phyloP scores from a whole-genome alignment of 2,888 invertebrate species.

The Hemaris fuciformis region DNA sequence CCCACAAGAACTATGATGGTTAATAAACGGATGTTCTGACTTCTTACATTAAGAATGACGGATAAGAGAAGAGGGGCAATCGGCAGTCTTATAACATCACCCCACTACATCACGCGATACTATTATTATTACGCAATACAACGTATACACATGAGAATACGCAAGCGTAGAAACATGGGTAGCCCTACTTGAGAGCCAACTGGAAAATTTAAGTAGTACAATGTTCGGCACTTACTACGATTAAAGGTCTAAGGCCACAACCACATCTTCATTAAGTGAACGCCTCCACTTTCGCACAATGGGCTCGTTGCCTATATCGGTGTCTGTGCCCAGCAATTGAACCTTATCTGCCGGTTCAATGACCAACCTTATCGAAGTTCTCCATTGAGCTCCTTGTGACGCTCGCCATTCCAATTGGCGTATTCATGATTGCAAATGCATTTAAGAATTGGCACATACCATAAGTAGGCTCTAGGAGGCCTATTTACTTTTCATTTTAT shows the following conservation, averaged over 20 bases:
- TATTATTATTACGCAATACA: neutral
- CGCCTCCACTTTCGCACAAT: conserved; percentile 30
- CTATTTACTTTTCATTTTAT: neutral
- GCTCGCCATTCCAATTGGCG: conserved; percentile 28
- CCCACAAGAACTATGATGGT: neutral
- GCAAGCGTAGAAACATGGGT: no score
- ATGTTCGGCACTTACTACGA: neutral
- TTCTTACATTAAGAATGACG: neutral
- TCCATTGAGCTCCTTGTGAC: conserved; percentile 62
- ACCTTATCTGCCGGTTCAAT: conserved; percentile 59
- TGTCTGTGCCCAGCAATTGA: conserved; percentile 35
- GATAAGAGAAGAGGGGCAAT: neutral
- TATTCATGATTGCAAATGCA: conserved; percentile 13
- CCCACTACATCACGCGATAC: neutral
- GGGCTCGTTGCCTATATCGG: conserved; percentile 36
- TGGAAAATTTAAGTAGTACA: no score
- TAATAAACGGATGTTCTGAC: neutral
- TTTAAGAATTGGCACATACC: neutral
- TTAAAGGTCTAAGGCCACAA: neutral
- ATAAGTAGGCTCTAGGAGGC: neutral
- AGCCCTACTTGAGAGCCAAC: no score
- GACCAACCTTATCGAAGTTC: conserved; percentile 63
- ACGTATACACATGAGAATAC: no score
- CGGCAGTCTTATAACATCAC: neutral
- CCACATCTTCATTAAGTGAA: neutral